A percentile compares a stretch with the other conserved stretches of the same genome.
Conservation (phyloP, 2,113 vertebrate species). For the Platycercus adscitus region DNA sequence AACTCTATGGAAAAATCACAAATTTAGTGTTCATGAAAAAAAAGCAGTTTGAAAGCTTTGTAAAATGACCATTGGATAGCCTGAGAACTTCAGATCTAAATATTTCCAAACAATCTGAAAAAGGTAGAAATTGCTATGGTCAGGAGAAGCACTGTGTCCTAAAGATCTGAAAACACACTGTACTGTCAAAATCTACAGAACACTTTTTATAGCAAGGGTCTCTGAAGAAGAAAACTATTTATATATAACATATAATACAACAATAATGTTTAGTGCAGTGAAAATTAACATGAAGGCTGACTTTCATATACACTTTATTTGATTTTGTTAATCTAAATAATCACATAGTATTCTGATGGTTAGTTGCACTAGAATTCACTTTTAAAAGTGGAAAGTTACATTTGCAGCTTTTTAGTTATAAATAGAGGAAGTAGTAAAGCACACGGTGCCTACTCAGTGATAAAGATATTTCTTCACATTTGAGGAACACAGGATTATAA, state of each 20-base stretch:
- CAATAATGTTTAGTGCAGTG: background rate
- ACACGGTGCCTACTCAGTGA: background rate
- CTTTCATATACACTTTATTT: background rate
- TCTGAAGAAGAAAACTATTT: background rate
- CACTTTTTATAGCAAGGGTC: background rate
- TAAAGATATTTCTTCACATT: background rate
- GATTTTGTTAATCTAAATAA: background rate
- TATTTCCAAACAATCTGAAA: background rate
- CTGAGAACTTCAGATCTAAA: background rate
- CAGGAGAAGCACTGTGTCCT: background rate
- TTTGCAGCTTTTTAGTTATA: background rate
- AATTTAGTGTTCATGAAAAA: background rate
- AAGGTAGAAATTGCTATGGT: background rate
- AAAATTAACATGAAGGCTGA: background rate
- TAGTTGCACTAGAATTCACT: background rate
- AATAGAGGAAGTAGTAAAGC: background rate
- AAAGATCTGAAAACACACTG: background rate
- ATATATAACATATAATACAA: background rate
- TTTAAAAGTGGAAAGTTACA: background rate
- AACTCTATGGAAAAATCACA: background rate
- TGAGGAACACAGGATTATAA: background rate
- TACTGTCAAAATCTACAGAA: background rate
- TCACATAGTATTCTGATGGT: background rate
- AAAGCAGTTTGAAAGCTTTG: background rate
- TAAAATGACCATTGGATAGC: background rate